phyloP scores from a whole-genome alignment of 2,113 vertebrate species.

The Chaenocephalus aceratus region DNA sequence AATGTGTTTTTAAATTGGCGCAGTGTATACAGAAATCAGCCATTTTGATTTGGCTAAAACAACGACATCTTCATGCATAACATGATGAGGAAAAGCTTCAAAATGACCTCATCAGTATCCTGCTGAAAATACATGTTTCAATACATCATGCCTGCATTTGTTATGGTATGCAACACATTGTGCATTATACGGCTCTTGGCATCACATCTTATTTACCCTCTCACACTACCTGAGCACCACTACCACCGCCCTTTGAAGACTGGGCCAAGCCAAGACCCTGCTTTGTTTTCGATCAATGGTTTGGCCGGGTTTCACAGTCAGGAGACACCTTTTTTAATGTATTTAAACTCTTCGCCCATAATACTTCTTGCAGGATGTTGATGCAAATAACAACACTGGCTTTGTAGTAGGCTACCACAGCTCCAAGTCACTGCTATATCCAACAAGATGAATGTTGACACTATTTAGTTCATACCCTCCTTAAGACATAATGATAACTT shows the following conservation, averaged over 20 bases:
- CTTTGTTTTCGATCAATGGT: conserved; percentile 50
- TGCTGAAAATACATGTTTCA: background rate
- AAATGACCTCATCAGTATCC: conserved; percentile 7
- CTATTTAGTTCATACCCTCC: background rate
- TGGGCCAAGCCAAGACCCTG: conserved; percentile 39
- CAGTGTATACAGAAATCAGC: background rate
- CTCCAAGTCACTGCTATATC: conserved; percentile 1
- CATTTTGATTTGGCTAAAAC: background rate
- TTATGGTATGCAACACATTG: conserved; percentile 24
- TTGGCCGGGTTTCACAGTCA: conserved; percentile 44
- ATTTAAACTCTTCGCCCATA: too few species aligned
- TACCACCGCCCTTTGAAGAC: conserved; percentile 48
- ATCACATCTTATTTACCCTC: conserved; percentile 17
- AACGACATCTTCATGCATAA: background rate
- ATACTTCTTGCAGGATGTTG: conserved; percentile 8
- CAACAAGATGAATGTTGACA: conserved; percentile 12
- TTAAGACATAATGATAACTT: background rate
- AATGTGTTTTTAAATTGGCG: conserved; percentile 35
- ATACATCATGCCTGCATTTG: conserved; percentile 13
- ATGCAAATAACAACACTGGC: conserved; percentile 10
- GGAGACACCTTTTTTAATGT: background rate
- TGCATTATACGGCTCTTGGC: conserved; percentile 5
- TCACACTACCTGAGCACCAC: conserved; percentile 1
- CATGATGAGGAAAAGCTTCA: conserved; percentile 11
- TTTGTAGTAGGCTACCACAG: background rate